Conservation (phyloP, 2,888 invertebrate species). For the Hydraecia micacea region DNA sequence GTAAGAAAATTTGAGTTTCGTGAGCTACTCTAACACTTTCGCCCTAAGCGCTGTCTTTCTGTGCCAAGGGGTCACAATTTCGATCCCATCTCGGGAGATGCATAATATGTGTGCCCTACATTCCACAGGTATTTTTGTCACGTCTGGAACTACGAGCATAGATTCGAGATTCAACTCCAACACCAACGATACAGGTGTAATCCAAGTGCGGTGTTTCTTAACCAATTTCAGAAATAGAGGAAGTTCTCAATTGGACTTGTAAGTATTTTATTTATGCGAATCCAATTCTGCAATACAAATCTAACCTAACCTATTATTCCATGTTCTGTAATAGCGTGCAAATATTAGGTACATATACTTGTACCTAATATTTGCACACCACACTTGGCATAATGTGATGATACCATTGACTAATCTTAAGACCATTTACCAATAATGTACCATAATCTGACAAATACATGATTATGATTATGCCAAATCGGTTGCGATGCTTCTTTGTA, state of each 20-base stretch:
- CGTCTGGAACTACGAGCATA: slow-evolving; percentile 28
- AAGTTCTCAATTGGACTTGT: neutral
- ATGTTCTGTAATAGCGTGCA: neutral
- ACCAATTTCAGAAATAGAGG: neutral
- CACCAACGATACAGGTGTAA: slow-evolving; percentile 1
- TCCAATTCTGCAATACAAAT: neutral
- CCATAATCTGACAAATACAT: neutral
- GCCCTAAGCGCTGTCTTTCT: slow-evolving; percentile 2
- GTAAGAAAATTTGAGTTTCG: no score
- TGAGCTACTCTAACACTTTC: no score
- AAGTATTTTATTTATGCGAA: neutral
- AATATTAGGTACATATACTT: neutral
- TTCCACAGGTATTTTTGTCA: slow-evolving; percentile 45
- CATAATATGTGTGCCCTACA: slow-evolving; percentile 23
- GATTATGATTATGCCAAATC: neutral
- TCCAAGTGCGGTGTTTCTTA: neutral
- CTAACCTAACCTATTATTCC: neutral
- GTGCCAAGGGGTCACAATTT: slow-evolving; percentile 13
- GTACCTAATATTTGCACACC: neutral
- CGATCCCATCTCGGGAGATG: neutral
- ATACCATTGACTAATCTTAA: no score
- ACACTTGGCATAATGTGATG: neutral
- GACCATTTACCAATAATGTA: no score
- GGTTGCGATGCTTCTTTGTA: neutral
- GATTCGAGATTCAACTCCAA: slow-evolving; percentile 22